These are phyloP conservation scores for Burhinus bistriatus DNA, from an alignment of 2,113 vertebrate genomes.

Conservation along the genomic window DNA sequence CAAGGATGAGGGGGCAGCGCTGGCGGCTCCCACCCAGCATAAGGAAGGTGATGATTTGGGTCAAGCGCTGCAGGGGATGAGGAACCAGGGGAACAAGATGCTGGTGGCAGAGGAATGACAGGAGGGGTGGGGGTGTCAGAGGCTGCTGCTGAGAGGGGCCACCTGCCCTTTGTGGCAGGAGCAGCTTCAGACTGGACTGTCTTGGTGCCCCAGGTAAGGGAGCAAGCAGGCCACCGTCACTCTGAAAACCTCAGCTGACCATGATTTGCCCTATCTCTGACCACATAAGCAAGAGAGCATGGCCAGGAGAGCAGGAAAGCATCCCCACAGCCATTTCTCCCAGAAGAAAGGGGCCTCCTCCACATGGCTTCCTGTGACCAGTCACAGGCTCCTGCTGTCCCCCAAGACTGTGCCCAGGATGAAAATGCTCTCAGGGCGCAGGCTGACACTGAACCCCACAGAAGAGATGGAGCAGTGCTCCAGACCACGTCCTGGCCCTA, in stretches of 20 bases:
- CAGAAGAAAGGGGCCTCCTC: neutral
- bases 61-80: neutral
- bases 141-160: neutral
- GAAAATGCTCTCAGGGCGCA: neutral
- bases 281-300: accelerated
- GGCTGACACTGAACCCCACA: neutral
- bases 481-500: neutral
- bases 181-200: neutral
- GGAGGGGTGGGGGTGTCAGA: neutral
- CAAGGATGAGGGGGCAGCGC: neutral
- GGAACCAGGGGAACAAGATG: neutral
- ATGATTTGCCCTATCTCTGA: neutral
- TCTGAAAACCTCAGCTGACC: neutral
- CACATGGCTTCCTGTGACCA: neutral
- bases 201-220: neutral
- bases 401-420: neutral
- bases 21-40: neutral
- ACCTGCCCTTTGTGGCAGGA: accelerated
- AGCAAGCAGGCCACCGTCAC: neutral
- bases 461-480: neutral
- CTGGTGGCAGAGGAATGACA: neutral
- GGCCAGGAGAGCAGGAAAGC: neutral
- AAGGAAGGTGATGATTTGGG: neutral
- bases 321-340: neutral
- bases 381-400: neutral